Evolutionary conservation across 2,113 vertebrate species (phyloP), one percentile per base, ranked within the genome.

Genomic region (Gopherus flavomarginatus): DNA sequence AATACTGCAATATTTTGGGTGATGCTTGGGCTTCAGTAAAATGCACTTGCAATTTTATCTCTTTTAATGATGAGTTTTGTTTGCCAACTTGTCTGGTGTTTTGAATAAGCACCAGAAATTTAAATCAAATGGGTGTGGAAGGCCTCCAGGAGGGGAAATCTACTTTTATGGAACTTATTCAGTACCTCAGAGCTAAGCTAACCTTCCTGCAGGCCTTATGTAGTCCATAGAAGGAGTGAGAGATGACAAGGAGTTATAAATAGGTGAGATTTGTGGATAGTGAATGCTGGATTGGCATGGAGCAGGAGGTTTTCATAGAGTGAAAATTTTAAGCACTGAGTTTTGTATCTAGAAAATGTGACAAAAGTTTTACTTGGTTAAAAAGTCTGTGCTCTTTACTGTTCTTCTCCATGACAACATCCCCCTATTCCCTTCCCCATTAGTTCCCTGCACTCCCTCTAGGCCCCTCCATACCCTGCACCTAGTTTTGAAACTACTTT

Each of bases 401-500:
- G 57, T 88, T 87, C 11, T 47, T 2, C 69, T 8, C 22, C 21
- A 44, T 69, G 83, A 95, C 29, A 93, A 1, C 4, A 84, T 52
- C 2, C 56, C 16, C 27, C 69, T 65, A 77, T 8, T 54, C 88
- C 17, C 56, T 83, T 2, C 27, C 85, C 56, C 52, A 4, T 93
- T 95, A 91, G 50, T 89, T 91, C 80, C 69, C 22, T 89, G 50
- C 42, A 57, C 52, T 90, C 86, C 78, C 72, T 69, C 1, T 78
- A 92, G 78, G 31, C 72, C 19, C 11, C 85, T 78, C 47, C 19
- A 2, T 80, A 93, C 47, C 27, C 49, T 83, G 80, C 85, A 29
- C 52, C 90, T 88, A 79, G 53, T 29, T 8, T 93, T 93, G 52
- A 88, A 62, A 35, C 62, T 65, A n/a, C 31, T 88, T 87, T 87